Evolutionary conservation across 2,797 vertebrate species (phyloP).

Genomic region (Labeo calbasu): DNA sequence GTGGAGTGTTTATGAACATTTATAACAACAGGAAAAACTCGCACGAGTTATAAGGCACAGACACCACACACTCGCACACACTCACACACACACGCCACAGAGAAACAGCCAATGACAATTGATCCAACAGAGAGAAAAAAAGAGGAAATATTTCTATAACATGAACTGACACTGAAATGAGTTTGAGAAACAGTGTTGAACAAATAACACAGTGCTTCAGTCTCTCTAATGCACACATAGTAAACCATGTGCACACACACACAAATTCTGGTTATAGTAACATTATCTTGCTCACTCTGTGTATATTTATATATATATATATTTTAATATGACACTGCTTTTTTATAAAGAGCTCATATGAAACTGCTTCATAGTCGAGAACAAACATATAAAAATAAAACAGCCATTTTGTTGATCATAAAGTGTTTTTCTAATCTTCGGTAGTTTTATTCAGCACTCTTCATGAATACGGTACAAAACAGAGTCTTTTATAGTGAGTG

Average conservation of each 20-base stretch:
- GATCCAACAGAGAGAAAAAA: not conserved
- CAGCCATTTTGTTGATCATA: not conserved
- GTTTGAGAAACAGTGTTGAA: not conserved
- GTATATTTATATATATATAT: not conserved
- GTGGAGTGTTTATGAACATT: not conserved
- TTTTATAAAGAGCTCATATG: not conserved
- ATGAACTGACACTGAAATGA: not conserved
- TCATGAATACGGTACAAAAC: not conserved
- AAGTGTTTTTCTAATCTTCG: not conserved
- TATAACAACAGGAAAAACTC: not conserved
- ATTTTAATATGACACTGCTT: not conserved
- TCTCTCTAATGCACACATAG: conserved; percentile 1
- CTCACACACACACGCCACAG: too few relatives aligned
- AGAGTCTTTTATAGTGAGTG: not conserved
- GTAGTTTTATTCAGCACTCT: not conserved
- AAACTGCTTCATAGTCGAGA: not conserved
- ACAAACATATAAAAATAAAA: not conserved
- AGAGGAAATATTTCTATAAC: not conserved
- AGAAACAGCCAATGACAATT: not conserved
- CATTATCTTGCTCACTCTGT: not conserved
- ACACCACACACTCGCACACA: not conserved
- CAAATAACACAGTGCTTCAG: conserved; percentile 25
- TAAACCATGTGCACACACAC: not conserved
- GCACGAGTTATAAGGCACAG: conserved; percentile 49
- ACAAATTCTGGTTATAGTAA: not conserved